Base-by-base conservation (phyloP, 2,797 vertebrate genomes). In the Anas bernieri region DNA sequence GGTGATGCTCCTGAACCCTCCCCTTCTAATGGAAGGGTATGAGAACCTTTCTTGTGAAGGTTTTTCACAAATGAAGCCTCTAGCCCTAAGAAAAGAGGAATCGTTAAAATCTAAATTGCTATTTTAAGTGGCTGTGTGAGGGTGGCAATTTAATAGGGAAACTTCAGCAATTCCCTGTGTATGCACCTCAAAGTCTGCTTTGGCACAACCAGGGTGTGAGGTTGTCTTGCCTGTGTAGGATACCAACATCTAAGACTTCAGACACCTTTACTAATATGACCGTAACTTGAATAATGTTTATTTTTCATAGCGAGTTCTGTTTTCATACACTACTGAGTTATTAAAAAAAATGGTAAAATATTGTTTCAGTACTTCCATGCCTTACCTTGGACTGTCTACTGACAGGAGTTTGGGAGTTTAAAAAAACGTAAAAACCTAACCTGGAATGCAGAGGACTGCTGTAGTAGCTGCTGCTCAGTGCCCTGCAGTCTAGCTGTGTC, bases 401-500 rank as follows among this genome's bases (percentile, higher is more conserved):
- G 37, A 5, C 50, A 9, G 4, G 5, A 77, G 21, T 48, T 4
- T 61, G 30, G 28, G 52, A n/a, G 21, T 43, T 11, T 5, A 67
- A 58, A 58, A 79, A 17, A 10, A 28, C 10, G 30, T 37, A 5
- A 62, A 28, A 28, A 18, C n/a, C 43, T 28, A 45, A 72, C 66
- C 12, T 2, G 7, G 48, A 31, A 22, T 10, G 55, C 0, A 30
- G 0, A 56, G 45, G 66, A 31, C 8, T 15, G 33, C 18, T 1
- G 7, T 0, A 31, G 67, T 0, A 70, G 30, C 45, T 55, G 55
- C 45, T 62, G 2, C 45, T 35, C 66, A 15, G 6, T 26, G 37
- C 63, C 5, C 25, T 15, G 55, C 3, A 0, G 4, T 59, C 50
- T 12, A 18, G 35, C 41, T 2, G 0, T 0, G 1, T n/a, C 30